Evolutionary conservation across 2,888 invertebrate species (phyloP), one percentile per base, ranked within the genome.

Genomic region (Amiota minor): DNA sequence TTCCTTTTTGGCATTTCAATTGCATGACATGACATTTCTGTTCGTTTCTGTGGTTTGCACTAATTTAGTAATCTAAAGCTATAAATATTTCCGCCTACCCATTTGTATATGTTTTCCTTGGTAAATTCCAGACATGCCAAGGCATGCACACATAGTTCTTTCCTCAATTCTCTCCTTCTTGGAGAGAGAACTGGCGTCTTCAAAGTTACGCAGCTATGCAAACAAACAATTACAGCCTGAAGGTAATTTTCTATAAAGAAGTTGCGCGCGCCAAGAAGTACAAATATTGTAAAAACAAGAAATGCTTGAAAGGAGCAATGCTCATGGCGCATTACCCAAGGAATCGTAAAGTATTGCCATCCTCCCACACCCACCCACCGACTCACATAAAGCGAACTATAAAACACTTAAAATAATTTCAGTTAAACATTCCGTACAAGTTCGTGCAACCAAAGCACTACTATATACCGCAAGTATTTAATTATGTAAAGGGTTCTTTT

Each of bases 171-270:
- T 46, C 1, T 10, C 67, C 49, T 6, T n/a, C 50, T n/a, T n/a
- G n/a, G n/a, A n/a, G n/a, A n/a, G 16, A 65, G 2, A n/a, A 11
- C 12, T 67, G 47, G 59, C 71, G 68, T 71, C 53, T 50, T n/a
- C 53, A 35, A 35, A 35, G 35, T 35, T 35, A 35, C 35, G 35
- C n/a, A 50, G 53, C 53, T 76, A 78, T 80, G 81, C 80, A 81
- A 78, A 84, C 83, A 83, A 86, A 83, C 83, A 83, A 83, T 83
- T 83, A 83, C 84, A 76, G 83, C 83, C 84, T 72, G 76, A 80
- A 83, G 86, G 85, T 83, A 85, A 83, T 83, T 85, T 86, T 86
- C 82, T 86, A 85, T 79, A 74, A 75, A 74, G 84, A 79, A 79
- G 83, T 81, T 84, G 78, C 74, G 74, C 71, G 78, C 14, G 23